A percentile compares a stretch with the other conserved stretches of the same genome.
Evolutionary conservation across 2,888 invertebrate species (phyloP).

Genomic region (Reticulitermes lucifugus): DNA sequence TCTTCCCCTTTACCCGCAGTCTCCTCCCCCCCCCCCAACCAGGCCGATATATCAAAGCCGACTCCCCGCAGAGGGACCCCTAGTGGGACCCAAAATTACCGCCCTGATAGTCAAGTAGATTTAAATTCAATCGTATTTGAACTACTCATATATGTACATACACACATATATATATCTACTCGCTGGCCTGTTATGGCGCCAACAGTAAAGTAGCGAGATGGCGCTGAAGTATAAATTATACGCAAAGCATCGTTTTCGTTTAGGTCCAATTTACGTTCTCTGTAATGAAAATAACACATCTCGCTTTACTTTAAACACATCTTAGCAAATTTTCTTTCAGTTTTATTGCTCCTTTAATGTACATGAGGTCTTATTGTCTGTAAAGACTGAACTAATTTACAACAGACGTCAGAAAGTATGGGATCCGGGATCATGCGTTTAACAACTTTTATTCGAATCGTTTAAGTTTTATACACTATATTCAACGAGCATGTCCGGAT

Average conservation of each 20-base stretch:
- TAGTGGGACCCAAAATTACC: slow-evolving; percentile 34
- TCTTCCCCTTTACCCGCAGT: not conserved
- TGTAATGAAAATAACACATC: not conserved
- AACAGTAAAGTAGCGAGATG: not conserved
- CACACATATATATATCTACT: not conserved
- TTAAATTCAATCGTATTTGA: slow-evolving; percentile 30
- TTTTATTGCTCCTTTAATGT: too few species aligned
- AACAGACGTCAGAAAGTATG: too few species aligned
- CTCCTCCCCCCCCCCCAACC: not conserved
- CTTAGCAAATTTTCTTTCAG: too few species aligned
- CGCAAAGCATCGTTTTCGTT: not conserved
- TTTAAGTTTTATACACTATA: too few species aligned
- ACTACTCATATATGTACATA: slow-evolving; percentile 13
- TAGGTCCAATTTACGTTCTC: not conserved
- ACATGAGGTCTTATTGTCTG: too few species aligned
- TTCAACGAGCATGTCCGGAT: too few species aligned
- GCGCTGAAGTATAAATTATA: not conserved
- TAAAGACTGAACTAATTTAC: too few species aligned
- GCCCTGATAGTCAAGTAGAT: slow-evolving; percentile 2
- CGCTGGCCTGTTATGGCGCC: not conserved
- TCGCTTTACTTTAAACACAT: too few species aligned
- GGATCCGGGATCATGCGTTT: too few species aligned
- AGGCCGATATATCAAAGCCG: slow-evolving; percentile 26
- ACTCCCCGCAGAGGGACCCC: slow-evolving; percentile 24
- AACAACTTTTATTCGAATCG: too few species aligned